Conservation (phyloP, 2,113 vertebrate species). For the Craseonycteris thonglongyai region DNA sequence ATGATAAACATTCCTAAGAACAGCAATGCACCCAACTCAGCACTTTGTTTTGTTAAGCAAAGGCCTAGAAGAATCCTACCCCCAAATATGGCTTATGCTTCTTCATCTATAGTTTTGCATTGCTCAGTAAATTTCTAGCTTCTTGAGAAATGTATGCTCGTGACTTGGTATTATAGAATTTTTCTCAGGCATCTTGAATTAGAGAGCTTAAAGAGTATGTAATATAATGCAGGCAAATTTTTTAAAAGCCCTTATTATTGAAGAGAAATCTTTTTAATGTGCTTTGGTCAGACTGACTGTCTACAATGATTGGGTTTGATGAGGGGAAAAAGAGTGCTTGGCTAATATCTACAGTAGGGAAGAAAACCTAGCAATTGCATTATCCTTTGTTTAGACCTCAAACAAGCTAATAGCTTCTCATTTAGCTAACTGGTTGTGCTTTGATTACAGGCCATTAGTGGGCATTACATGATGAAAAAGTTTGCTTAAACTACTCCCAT, state of each 20-base stretch:
- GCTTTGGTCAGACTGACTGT: slow-evolving; percentile 67
- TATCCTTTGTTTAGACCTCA: slow-evolving; percentile 42
- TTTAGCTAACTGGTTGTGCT: slow-evolving; percentile 27
- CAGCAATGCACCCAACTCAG: neutral
- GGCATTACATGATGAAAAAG: slow-evolving; percentile 29
- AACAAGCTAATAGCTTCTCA: slow-evolving; percentile 56
- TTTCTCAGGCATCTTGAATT: slow-evolving; percentile 51
- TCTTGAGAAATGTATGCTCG: slow-evolving; percentile 2
- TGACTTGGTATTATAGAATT: slow-evolving; percentile 25
- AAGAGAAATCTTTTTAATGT: slow-evolving; percentile 64
- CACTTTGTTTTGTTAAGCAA: slow-evolving; percentile 24
- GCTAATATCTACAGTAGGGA: neutral
- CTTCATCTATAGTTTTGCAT: neutral
- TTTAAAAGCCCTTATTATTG: slow-evolving; percentile 68
- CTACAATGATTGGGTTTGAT: slow-evolving; percentile 61
- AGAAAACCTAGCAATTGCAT: slow-evolving; percentile 45
- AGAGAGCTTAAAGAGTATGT: slow-evolving; percentile 56
- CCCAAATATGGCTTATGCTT: neutral
- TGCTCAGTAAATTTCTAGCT: neutral
- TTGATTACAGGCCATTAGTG: slow-evolving; percentile 41
- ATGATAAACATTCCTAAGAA: slow-evolving; percentile 5
- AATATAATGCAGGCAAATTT: slow-evolving; percentile 59
- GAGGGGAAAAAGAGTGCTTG: slow-evolving; percentile 14
- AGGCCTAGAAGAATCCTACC: neutral
- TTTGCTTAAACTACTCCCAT: neutral